Base-by-base conservation (phyloP, 2,797 vertebrate species). In the Xerus rutilus region DNA sequence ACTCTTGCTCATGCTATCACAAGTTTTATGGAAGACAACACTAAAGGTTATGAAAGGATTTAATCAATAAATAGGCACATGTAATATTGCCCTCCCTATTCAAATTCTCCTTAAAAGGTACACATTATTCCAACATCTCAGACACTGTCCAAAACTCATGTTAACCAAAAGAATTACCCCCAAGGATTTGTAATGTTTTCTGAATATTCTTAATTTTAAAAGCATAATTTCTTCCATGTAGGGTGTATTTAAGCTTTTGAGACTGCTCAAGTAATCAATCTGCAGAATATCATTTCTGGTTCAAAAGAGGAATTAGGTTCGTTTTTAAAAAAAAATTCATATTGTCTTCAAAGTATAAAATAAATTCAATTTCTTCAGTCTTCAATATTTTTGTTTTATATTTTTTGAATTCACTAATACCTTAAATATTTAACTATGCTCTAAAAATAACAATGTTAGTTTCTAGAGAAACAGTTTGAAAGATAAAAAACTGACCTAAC, bases 381-480 rank as follows among this genome's bases (percentile, higher is more conserved):
- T 67, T 79, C 43, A 90, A 92, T 64, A 73, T 14, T 76, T 77
- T 76, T 77, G 7, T 65, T 84, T 85, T 89, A 17, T 43, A 86
- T 57, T 82, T 84, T 95, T 70, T 94, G 13, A 13, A 86, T 79
- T 79, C 30, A 21, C 20, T 87, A 92, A 64, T 57, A 86, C 5
- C 18, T 69, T 93, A 77, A 64, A 25, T 88, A 59, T 77, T 78
- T 72, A 54, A 65, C 3, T 88, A 18, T 89, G 32, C 73, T 7
- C n/a, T 91, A 81, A 81, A 93, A 89, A 49, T 77, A 85, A 85
- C 54, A 88, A 93, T 81, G 1, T 64, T 88, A 81, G 11, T 94
- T 93, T 74, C 74, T 72, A 3, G 25, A 89, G 28, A 28, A 86
- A 77, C 17, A 82, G 39, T 39, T 93, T 57, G 77, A 93, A 81